Evolutionary conservation across 2,888 invertebrate genomes (phyloP), one percentile per base, ranked within the genome.

Genomic region (Latrodectus elegans): DNA sequence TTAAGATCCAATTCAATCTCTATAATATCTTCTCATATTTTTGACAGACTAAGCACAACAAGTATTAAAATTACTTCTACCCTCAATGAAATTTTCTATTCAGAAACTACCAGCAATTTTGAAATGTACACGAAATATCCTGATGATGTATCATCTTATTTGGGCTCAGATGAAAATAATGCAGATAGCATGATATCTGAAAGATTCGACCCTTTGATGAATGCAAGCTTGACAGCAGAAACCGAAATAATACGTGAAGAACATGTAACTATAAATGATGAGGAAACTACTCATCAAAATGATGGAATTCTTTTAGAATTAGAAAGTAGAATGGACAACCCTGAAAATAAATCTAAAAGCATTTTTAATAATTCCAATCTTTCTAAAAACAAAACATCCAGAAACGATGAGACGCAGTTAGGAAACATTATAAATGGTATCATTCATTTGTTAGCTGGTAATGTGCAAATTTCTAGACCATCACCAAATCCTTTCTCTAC

Each of bases 381-480:
- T 8, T 11, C 70, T 14, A 84, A 84, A 71, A 88, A 88, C 55
- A 84, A 88, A 75, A 75, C 82, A n/a, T 84, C 81, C 12, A 76
- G 84, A 65, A 78, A 85, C 26, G 84, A 88, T 74, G 74, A 78
- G 52, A 81, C 77, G 51, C 84, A 89, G 91, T 96, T 97, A 84
- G 96, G 97, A 92, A 97, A 97, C 91, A 97, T 97, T 51, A 96
- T 97, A 60, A 91, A 91, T 78, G 97, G 97, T 11, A 95, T 97
- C 75, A 97, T 97, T 0, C 97, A 97, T 92, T 92, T 97, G n/a
- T 92, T 97, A 4, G 97, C 97, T 90, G 97, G 97, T 1, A 97
- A 97, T 91, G 96, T 96, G 0, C 96, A 96, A 91, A 96, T 96
- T 14, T 90, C 71, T 12, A 68, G 85, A 71, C 88, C 89, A 11